Percentiles rank a stretch among this genome's conserved stretches.
Conservation (phyloP, 2,113 vertebrate species). For the Geococcyx californianus region DNA sequence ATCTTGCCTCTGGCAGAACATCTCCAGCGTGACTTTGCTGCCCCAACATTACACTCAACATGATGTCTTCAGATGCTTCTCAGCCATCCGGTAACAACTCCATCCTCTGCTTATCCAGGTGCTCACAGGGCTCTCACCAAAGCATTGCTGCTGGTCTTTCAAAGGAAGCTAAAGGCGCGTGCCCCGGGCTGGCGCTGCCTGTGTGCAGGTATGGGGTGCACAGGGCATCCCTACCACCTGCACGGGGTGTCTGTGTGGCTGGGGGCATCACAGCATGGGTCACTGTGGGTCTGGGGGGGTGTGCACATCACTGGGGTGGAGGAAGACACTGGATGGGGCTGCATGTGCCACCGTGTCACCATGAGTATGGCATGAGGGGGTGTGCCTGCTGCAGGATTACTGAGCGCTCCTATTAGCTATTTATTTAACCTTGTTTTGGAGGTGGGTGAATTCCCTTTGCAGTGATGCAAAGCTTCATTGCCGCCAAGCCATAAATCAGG, state of each 20-base stretch:
- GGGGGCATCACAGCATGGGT: accelerated
- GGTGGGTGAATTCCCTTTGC: conserved; percentile 37
- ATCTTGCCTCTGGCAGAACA: background rate
- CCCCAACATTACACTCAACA: accelerated
- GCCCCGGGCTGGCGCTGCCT: background rate
- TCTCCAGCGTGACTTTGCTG: accelerated
- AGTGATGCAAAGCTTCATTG: conserved; percentile 2
- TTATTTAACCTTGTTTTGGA: conserved; percentile 62
- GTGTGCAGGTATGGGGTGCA: accelerated
- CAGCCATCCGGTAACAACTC: background rate
- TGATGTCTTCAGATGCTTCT: background rate
- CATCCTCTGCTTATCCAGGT: background rate
- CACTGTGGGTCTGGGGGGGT: too few species aligned
- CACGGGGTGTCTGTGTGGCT: accelerated
- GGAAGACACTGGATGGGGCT: background rate
- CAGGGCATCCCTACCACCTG: background rate
- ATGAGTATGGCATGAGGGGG: accelerated
- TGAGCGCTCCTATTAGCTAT: conserved; percentile 19
- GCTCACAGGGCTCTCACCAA: accelerated
- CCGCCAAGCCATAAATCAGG: conserved; percentile 13
- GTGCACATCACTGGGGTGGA: background rate
- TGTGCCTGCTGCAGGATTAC: background rate
- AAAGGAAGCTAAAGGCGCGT: background rate
- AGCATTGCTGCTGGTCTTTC: background rate
- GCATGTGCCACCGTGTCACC: accelerated